These are phyloP conservation scores for Drosophila nigromelanica DNA, from an alignment of 1,140 invertebrate genomes.

Conservation along the genomic window DNA sequence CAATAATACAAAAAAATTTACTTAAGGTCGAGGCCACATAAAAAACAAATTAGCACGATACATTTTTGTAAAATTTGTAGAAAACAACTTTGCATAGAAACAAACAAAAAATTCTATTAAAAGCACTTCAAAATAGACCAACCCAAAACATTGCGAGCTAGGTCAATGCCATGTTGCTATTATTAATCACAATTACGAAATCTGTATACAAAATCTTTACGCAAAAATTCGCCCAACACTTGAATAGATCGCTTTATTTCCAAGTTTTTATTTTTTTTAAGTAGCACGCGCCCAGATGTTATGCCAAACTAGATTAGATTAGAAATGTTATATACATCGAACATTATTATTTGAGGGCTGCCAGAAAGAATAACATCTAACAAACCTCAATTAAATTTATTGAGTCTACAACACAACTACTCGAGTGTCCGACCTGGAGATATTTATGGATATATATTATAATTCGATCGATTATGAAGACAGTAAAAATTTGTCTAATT, in stretches of 20 bases:
- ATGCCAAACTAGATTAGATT: constrained; percentile 27
- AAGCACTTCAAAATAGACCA: constrained; percentile 24
- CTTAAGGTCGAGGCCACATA: neutral
- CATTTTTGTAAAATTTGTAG: constrained; percentile 18
- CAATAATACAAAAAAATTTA: constrained; percentile 1
- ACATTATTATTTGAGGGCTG: constrained; percentile 1
- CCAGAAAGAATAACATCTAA: neutral
- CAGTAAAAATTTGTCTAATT: too few species aligned
- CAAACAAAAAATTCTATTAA: constrained; percentile 3
- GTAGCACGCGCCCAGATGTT: constrained; percentile 19
- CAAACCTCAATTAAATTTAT: too few species aligned
- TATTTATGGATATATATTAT: too few species aligned
- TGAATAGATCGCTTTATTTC: neutral
- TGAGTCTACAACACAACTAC: too few species aligned
- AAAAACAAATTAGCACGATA: constrained; percentile 31
- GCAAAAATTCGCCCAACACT: neutral
- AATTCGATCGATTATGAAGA: too few species aligned
- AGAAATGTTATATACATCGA: neutral
- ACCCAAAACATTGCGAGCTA: constrained; percentile 41
- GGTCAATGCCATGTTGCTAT: constrained; percentile 37
- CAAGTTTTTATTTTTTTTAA: constrained; percentile 7
- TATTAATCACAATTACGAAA: constrained; percentile 21
- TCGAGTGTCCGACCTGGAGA: too few species aligned
- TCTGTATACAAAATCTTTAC: constrained; percentile 20
- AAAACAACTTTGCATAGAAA: neutral